These are phyloP conservation scores for Lasioglossum oenotherae DNA, from an alignment of 2,888 invertebrate genomes.

Conservation along the genomic window DNA sequence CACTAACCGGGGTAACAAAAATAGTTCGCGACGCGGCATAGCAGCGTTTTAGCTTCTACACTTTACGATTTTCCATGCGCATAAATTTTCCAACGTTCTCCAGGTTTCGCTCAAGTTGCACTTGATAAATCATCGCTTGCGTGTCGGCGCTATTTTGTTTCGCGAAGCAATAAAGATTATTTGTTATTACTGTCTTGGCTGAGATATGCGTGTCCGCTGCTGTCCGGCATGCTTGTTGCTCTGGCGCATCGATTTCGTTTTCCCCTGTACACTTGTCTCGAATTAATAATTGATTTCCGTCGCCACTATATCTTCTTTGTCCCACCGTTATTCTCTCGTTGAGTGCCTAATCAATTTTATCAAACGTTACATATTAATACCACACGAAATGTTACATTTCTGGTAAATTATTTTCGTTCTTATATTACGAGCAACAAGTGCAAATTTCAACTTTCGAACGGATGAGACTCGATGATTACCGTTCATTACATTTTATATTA, in stretches of 20 bases:
- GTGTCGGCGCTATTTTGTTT: slow-evolving; percentile 42
- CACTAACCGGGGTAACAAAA: slow-evolving; percentile 5
- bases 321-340: neutral
- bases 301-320: neutral
- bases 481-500: neutral
- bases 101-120: slow-evolving; percentile 20
- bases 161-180: slow-evolving; percentile 40
- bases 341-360: neutral
- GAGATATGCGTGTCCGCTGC: slow-evolving; percentile 22
- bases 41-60: neutral
- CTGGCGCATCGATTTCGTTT: neutral
- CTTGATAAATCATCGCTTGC: slow-evolving; percentile 45
- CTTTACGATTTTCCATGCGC: slow-evolving; percentile 34
- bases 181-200: slow-evolving; percentile 33
- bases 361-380: neutral
- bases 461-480: neutral
- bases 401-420: neutral
- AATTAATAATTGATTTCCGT: slow-evolving; percentile 42
- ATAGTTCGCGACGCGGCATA: neutral
- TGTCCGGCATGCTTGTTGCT: slow-evolving; percentile 30
- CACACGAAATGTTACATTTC: neutral
- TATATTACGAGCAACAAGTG: neutral
- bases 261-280: neutral
- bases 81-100: slow-evolving; percentile 34
- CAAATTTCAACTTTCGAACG: neutral